Evolutionary conservation across 2,888 invertebrate species (phyloP), one percentile per base, ranked within the genome.

Genomic region (Boloria selene): DNA sequence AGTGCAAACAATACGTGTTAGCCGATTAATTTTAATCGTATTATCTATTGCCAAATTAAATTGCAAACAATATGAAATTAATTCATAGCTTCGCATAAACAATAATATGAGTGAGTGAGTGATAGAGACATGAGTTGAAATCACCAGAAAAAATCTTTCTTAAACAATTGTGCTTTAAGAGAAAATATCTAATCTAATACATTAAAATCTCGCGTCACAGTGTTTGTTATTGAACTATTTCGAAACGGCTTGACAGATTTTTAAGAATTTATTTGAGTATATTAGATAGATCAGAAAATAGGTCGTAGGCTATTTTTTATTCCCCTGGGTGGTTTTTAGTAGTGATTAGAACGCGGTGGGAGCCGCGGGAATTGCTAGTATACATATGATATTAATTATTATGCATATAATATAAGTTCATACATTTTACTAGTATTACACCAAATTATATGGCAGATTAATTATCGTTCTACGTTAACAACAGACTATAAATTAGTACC

Each of bases 1-100:
- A 72, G 73, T 72, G 77, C 75, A 81, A 85, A 83, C 82, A 81
- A 58, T 7, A 50, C 64, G 74, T 72, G 78, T 74, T 79, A 82
- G 82, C 78, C 75, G 76, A 74, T 76, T 80, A 80, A 79, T 74
- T 67, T 72, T 73, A 71, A 70, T 63, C 67, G 64, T 67, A 59
- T 64, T 69, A 68, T 67, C 68, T 68, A 67, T 73, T 72, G 70
- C 70, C 67, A 70, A 61, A 61, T 61, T 61, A 62, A 70, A 72
- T 64, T 51, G 18, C 13, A 50, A 61, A 50, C 51, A 51, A 61
- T 16, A 44, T 44, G 1, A 49, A 59, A 17, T 45, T 56, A 22
- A 56, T 56, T 22, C 22, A 26, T 22, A 45, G 22, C 22, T 56
- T 56, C 16, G 56, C 10, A 26, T 56, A 56, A 26, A 56, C 45